These are phyloP conservation scores for Leptoclinus maculatus DNA, from an alignment of 2,797 vertebrate genomes.

Conservation along the genomic window DNA sequence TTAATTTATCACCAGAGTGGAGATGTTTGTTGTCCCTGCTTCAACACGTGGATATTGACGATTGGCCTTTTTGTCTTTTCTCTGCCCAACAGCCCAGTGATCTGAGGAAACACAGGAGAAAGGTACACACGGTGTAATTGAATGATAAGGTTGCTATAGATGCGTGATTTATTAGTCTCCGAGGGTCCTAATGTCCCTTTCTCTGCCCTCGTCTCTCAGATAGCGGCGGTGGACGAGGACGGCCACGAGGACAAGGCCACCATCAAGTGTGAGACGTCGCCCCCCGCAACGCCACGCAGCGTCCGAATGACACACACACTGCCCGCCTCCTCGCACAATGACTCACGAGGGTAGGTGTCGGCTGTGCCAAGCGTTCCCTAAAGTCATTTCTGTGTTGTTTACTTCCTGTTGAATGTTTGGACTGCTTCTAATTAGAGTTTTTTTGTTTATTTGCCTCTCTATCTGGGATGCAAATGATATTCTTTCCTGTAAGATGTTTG, in stretches of 20 bases:
- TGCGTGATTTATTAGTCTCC: neutral
- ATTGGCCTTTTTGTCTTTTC: neutral
- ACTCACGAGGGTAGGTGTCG: conserved; percentile 88
- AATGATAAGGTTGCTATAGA: neutral
- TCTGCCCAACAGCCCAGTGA: conserved; percentile 92
- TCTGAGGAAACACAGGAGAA: conserved; percentile 97
- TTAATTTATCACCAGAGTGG: conserved; percentile 16
- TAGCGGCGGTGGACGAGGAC: conserved; percentile 97
- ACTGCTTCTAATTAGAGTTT: neutral
- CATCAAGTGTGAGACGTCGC: conserved; percentile 99
- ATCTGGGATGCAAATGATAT: neutral
- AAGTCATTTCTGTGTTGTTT: too few relatives aligned
- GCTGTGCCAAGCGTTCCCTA: too few relatives aligned
- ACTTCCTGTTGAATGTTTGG: neutral
- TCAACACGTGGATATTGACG: neutral
- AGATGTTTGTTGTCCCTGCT: neutral
- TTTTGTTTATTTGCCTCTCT: neutral
- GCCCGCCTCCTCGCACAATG: conserved; percentile 96
- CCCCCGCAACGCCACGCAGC: conserved; percentile 94
- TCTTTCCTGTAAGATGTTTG: neutral
- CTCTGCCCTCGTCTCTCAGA: conserved; percentile 78
- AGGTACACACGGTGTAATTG: conserved; percentile 82
- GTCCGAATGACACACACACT: conserved; percentile 97
- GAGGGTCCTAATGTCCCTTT: neutral
- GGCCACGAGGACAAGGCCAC: conserved; percentile 98